phyloP scores from a whole-genome alignment of 2,113 vertebrate species.

The cattle (Bos taurus) region ARS-UCD2.0 NC_037344.1:18816501-18817000 shows the following conservation, averaged over 20 bases:
- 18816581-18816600: not conserved
- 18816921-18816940: not conserved
- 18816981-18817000: not conserved
- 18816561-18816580: not conserved
- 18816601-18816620: not conserved
- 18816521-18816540: not conserved
- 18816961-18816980: not conserved
- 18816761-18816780: not conserved
- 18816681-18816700: not conserved
- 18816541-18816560: not conserved
- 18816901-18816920: not conserved
- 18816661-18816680: not conserved
- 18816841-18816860: not conserved
- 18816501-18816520: not conserved
- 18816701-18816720: not conserved
- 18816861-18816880: not conserved
- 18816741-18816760: not conserved
- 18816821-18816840: not conserved
- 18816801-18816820: not conserved
- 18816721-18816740: not conserved
- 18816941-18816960: not conserved
- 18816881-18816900: not conserved
- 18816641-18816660: not conserved
- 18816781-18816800: not conserved
- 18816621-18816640: not conserved